A percentile compares a stretch with the other conserved stretches of the same genome.
These are phyloP conservation scores for Seira musarum DNA, from an alignment of 2,888 invertebrate genomes.

Conservation along the genomic window DNA sequence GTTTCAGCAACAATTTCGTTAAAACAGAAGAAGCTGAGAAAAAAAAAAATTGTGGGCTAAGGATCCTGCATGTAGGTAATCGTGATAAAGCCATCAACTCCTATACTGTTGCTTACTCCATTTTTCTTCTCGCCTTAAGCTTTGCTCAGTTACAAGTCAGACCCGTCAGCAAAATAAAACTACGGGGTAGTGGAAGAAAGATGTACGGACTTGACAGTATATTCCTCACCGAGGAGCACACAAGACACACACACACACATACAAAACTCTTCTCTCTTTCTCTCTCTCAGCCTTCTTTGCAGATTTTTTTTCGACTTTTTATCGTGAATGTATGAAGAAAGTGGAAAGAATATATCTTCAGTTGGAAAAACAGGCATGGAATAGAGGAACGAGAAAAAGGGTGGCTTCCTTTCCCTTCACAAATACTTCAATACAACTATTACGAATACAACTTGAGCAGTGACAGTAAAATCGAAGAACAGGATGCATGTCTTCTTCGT, in stretches of 20 bases:
- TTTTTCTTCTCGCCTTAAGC: conserved; percentile 14
- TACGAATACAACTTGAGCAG: conserved; percentile 36
- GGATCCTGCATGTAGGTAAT: background rate
- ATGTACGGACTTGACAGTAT: conserved; percentile 10
- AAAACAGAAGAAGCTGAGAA: conserved; percentile 24
- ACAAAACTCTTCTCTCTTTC: no score
- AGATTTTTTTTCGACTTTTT: background rate
- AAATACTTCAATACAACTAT: conserved; percentile 2
- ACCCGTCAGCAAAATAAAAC: conserved; percentile 53
- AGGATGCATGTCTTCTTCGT: conserved; percentile 35
- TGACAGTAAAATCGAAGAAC: conserved; percentile 52
- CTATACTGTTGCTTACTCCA: conserved; percentile 8
- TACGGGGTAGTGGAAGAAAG: conserved; percentile 15
- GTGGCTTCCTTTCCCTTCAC: background rate
- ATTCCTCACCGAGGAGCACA: background rate
- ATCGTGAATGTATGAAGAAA: background rate
- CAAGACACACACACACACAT: no score
- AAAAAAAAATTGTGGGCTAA: background rate
- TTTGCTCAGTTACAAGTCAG: conserved; percentile 47
- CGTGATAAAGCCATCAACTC: conserved; percentile 5
- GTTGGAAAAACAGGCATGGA: background rate
- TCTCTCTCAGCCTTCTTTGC: background rate
- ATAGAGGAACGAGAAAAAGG: background rate
- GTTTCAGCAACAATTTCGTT: conserved; percentile 47
- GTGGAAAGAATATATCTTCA: background rate